phyloP scores from a whole-genome alignment of 2,797 vertebrate species.

The Furcifer pardalis region DNA sequence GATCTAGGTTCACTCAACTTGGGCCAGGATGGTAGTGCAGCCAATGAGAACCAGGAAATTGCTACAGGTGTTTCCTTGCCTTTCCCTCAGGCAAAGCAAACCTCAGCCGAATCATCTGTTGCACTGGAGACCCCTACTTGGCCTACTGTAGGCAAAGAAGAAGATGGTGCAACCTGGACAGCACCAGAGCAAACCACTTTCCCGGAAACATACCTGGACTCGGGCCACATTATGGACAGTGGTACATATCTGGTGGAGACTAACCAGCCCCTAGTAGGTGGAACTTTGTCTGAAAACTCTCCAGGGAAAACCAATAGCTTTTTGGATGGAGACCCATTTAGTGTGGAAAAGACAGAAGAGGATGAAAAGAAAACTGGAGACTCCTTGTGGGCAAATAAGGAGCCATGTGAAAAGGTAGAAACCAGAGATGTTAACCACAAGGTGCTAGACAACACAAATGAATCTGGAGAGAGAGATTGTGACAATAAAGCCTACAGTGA shows the following conservation, averaged over 20 bases:
- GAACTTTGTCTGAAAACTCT: constrained; percentile 69
- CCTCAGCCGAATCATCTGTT: constrained; percentile 39
- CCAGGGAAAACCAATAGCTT: constrained; percentile 62
- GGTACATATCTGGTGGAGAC: constrained; percentile 61
- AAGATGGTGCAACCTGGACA: constrained; percentile 60
- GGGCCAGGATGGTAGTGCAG: constrained; percentile 84
- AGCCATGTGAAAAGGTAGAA: constrained; percentile 76
- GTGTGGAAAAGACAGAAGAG: constrained; percentile 65
- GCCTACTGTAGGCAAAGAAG: constrained; percentile 63
- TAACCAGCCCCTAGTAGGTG: constrained; percentile 64
- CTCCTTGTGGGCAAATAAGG: constrained; percentile 65
- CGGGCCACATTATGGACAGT: constrained; percentile 75
- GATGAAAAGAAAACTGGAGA: constrained; percentile 52
- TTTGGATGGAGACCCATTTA: constrained; percentile 59
- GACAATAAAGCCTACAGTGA: constrained; percentile 51
- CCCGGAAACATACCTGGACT: constrained; percentile 64
- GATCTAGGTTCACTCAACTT: constrained; percentile 83
- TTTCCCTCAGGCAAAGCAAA: constrained; percentile 66
- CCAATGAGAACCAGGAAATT: constrained; percentile 72
- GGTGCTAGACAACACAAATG: constrained; percentile 62
- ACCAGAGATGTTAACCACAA: constrained; percentile 54
- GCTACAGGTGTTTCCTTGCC: constrained; percentile 61
- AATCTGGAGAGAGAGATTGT: constrained; percentile 62
- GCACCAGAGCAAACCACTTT: constrained; percentile 67
- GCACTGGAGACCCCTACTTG: constrained; percentile 49